A percentile compares a stretch with the other conserved stretches of the same genome.
phyloP scores from a whole-genome alignment of 2,888 invertebrate species.

The Sturmia bella region DNA sequence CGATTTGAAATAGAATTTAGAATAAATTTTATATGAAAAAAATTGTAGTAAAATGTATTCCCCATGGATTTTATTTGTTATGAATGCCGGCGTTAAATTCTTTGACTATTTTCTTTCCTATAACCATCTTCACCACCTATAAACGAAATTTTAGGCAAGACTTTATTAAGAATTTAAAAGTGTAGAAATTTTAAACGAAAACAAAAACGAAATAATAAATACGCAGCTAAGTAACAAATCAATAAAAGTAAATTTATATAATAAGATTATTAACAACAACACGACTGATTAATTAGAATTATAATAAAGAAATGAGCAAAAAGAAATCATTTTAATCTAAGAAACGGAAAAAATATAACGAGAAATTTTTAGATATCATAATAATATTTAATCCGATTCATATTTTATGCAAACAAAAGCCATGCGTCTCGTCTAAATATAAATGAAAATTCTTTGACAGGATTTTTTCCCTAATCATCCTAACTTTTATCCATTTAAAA shows the following conservation, averaged over 20 bases:
- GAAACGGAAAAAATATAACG: constrained; percentile 11
- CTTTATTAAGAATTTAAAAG: constrained; percentile 68
- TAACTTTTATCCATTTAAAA: constrained; percentile 7
- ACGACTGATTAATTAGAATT: constrained; percentile 65
- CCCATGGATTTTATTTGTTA: neutral
- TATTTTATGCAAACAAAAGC: constrained; percentile 51
- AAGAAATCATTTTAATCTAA: constrained; percentile 9
- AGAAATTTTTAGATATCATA: neutral
- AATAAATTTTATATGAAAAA: no score
- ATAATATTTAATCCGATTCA: constrained; percentile 36
- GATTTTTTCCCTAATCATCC: constrained; percentile 10
- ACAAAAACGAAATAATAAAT: constrained; percentile 26
- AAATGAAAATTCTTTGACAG: constrained; percentile 18
- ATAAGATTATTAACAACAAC: constrained; percentile 61
- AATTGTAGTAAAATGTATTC: neutral
- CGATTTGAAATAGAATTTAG: no score
- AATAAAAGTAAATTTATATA: constrained; percentile 42
- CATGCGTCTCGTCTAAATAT: constrained; percentile 42
- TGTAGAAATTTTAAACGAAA: constrained; percentile 57
- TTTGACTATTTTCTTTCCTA: constrained; percentile 5
- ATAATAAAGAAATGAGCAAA: constrained; percentile 38
- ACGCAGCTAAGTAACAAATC: constrained; percentile 61
- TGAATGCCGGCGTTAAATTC: neutral
- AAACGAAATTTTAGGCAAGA: constrained; percentile 49
- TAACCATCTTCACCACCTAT: constrained; percentile 34